Percentiles rank a stretch among this genome's conserved stretches.
Conservation (phyloP, 2,113 vertebrate species). For the Capreolus pygargus region DNA sequence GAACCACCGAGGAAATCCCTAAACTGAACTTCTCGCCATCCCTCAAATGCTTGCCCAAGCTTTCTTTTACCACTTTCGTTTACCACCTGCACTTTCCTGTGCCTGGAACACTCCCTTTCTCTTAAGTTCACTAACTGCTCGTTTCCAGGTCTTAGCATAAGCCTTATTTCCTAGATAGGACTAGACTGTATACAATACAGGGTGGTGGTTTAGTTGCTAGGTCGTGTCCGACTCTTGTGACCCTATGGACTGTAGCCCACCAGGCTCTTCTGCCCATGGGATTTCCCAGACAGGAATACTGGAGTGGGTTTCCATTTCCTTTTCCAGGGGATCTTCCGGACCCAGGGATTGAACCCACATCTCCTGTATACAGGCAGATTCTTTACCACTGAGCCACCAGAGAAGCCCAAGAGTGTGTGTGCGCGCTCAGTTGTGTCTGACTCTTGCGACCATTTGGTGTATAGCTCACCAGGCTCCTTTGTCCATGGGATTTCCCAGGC, state of each 20-base stretch:
- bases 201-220: not conserved
- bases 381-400: not conserved
- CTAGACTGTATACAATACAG: not conserved
- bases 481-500: not conserved
- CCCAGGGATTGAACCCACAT: not conserved
- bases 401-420: not conserved
- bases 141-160: not conserved
- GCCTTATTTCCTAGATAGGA: not conserved
- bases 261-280: not conserved
- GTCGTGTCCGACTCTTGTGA: not conserved
- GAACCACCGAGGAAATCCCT: not conserved
- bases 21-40: not conserved
- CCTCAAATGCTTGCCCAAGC: not conserved
- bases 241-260: not conserved
- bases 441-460: not conserved
- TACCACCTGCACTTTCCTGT: not conserved
- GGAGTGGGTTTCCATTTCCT: not conserved
- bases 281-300: not conserved
- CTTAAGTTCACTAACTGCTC: not conserved
- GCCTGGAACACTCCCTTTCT: not conserved
- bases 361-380: not conserved
- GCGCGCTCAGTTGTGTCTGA: not conserved
- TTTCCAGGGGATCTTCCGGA: not conserved
- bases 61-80: not conserved
- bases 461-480: not conserved